These are phyloP conservation scores for Prostheceraeus crozeri DNA, from an alignment of 2,888 invertebrate genomes.

Conservation along the genomic window DNA sequence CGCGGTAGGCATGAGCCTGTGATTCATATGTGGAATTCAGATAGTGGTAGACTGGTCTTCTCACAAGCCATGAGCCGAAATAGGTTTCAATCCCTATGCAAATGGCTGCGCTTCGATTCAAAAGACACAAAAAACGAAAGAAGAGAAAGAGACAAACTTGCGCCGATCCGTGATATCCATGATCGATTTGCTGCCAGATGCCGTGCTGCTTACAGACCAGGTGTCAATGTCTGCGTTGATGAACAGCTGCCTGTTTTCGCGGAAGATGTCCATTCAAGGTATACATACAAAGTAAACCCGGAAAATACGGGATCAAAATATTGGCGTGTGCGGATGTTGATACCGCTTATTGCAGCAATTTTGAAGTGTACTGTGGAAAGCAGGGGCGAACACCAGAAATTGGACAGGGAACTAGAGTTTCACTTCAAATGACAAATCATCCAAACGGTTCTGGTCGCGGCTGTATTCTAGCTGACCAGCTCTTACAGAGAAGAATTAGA, in stretches of 20 bases:
- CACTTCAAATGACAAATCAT: slow-evolving; percentile 1
- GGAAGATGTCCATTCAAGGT: slow-evolving; percentile 1
- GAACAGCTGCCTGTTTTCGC: neutral
- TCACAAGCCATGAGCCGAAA: no score
- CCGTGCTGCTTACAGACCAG: neutral
- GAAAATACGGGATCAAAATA: no score
- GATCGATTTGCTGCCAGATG: neutral
- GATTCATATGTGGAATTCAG: no score
- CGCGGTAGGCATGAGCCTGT: no score
- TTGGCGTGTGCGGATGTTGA: slow-evolving; percentile 3
- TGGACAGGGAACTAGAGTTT: neutral
- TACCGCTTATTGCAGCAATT: neutral
- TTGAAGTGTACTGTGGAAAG: neutral
- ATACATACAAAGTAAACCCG: no score
- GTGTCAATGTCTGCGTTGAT: neutral
- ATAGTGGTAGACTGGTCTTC: no score
- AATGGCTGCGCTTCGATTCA: neutral
- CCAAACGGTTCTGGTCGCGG: neutral
- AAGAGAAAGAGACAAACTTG: slow-evolving; percentile 1
- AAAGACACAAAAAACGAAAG: neutral
- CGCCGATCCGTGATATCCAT: neutral
- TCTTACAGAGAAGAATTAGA: neutral
- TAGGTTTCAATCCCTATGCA: no score
- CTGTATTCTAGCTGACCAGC: neutral
- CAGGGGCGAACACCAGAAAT: neutral